phyloP scores from a whole-genome alignment of 2,888 invertebrate species.

The Fragum fragum region DNA sequence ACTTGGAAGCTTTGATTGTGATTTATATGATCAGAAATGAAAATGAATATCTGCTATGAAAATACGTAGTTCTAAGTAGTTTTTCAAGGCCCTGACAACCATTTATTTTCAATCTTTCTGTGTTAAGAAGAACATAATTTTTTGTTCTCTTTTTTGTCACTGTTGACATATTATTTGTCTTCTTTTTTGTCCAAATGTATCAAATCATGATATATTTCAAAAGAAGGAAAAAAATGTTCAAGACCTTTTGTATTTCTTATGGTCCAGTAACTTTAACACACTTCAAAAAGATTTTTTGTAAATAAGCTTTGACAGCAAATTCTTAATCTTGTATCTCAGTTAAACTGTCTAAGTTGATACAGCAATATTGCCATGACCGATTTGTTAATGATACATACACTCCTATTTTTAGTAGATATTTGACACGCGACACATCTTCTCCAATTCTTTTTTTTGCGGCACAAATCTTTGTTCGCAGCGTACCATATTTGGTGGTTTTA shows the following conservation, averaged over 20 bases:
- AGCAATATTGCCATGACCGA: not conserved
- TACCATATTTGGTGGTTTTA: conserved; percentile 23
- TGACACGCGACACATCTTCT: conserved; percentile 22
- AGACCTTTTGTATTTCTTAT: not conserved
- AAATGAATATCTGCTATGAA: too few species aligned
- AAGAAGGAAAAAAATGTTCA: conserved; percentile 2
- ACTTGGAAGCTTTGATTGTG: too few species aligned
- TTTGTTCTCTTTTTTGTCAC: not conserved
- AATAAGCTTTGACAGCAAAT: conserved; percentile 3
- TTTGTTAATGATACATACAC: conserved; percentile 9
- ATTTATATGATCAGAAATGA: too few species aligned
- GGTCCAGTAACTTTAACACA: conserved; percentile 2
- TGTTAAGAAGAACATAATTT: too few species aligned
- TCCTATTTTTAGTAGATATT: conserved; percentile 12
- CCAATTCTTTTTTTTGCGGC: conserved; percentile 16
- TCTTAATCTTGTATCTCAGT: not conserved
- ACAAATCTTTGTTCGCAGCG: conserved; percentile 8
- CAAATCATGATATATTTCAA: conserved; percentile 4
- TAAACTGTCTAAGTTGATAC: not conserved
- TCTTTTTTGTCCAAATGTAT: not conserved
- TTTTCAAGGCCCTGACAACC: too few species aligned
- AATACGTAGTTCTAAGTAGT: too few species aligned
- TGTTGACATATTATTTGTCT: not conserved
- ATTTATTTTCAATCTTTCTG: too few species aligned
- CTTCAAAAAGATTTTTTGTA: conserved; percentile 7